Evolutionary conservation across 2,113 vertebrate genomes (phyloP).

Genomic region (Burhinus oedicnemus): DNA sequence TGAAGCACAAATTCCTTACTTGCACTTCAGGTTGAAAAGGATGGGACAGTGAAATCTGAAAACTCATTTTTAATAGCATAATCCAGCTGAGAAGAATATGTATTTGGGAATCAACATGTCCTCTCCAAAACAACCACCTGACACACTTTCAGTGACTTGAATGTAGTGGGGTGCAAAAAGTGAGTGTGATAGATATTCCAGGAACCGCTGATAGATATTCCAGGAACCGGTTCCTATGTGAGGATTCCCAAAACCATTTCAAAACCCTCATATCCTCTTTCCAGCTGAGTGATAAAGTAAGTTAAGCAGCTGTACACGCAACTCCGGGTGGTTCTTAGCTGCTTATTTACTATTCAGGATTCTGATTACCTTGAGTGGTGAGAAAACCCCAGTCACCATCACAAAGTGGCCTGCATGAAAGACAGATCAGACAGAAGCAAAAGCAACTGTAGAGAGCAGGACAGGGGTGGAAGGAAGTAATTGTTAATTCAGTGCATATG

Average conservation of each 20-base stretch:
- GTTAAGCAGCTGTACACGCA: background rate
- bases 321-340: background rate
- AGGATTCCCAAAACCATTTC: background rate
- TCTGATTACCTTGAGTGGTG: background rate
- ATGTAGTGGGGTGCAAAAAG: background rate
- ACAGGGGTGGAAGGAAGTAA: background rate
- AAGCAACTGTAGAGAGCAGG: background rate
- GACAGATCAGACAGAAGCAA: background rate
- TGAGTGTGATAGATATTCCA: rapidly evolving
- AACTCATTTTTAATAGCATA: background rate
- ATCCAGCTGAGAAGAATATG: background rate
- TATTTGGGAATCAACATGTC: background rate
- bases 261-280: background rate
- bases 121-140: background rate
- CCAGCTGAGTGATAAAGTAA: rapidly evolving
- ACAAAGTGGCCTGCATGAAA: background rate
- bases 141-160: background rate
- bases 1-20: background rate
- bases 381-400: background rate
- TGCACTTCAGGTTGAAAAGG: background rate
- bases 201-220: background rate
- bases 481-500: background rate
- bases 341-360: background rate
- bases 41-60: background rate
- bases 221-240: background rate